A percentile compares a stretch with the other conserved stretches of the same genome.
Conservation (phyloP, 2,113 vertebrate species). For the Carlito syrichta region DNA sequence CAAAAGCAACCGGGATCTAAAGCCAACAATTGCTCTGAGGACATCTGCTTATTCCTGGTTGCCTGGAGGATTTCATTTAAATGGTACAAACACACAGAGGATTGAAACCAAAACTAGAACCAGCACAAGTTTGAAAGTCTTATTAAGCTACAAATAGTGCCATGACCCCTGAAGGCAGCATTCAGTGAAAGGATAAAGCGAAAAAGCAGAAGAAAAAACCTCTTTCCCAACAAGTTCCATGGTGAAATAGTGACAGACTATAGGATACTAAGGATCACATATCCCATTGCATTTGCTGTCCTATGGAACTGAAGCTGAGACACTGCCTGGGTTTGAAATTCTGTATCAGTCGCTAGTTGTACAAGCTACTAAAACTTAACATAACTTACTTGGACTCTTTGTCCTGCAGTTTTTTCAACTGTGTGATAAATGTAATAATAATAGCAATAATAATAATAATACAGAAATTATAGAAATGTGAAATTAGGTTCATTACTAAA, state of each 20-base stretch:
- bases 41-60: background rate
- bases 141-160: background rate
- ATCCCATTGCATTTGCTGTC: background rate
- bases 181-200: background rate
- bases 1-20: background rate
- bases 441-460: background rate
- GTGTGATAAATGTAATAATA: background rate
- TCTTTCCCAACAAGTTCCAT: background rate
- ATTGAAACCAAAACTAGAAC: background rate
- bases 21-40: background rate
- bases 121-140: background rate
- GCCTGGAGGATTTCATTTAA: background rate
- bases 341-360: background rate
- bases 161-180: background rate
- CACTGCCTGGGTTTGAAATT: background rate
- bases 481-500: background rate
- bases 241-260: background rate
- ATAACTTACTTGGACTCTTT: background rate
- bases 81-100: background rate
- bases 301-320: background rate
- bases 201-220: background rate
- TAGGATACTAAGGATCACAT: no score
- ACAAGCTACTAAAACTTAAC: background rate
- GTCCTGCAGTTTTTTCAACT: background rate
- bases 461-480: background rate